Percentiles rank a stretch among this genome's conserved stretches.
phyloP scores from a whole-genome alignment of 2,113 vertebrate species.

The Hylia prasina region DNA sequence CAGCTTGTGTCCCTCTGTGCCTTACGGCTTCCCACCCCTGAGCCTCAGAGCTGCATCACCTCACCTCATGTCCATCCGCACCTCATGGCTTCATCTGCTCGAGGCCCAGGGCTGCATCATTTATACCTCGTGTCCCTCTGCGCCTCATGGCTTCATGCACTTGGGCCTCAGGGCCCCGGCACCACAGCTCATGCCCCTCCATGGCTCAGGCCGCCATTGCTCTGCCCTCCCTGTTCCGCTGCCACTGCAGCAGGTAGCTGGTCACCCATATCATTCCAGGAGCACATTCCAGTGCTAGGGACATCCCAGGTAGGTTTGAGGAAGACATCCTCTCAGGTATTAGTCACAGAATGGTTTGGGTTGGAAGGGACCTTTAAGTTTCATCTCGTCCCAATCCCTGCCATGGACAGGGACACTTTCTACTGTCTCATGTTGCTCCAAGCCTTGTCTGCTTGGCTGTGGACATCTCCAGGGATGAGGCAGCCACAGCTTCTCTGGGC shows the following conservation, averaged over 20 bases:
- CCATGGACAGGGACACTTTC: too few species aligned
- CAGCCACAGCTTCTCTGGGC: not conserved
- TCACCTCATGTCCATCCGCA: too few species aligned
- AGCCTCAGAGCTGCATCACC: too few species aligned
- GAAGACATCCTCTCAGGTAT: not conserved
- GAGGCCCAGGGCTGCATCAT: fast-evolving
- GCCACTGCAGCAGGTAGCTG: fast-evolving
- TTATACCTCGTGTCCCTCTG: fast-evolving
- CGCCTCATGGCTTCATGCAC: fast-evolving
- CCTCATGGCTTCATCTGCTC: fast-evolving
- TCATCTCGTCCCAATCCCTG: not conserved
- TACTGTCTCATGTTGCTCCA: not conserved
- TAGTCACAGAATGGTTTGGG: not conserved
- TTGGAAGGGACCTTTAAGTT: not conserved
- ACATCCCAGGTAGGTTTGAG: too few species aligned
- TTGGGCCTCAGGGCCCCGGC: fast-evolving
- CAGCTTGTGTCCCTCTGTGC: not conserved
- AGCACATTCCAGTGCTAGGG: fast-evolving
- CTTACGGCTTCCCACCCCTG: not conserved
- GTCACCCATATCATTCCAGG: too few species aligned
- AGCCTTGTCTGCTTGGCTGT: fast-evolving
- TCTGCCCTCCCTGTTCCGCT: fast-evolving
- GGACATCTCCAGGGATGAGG: not conserved
- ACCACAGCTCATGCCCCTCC: fast-evolving
- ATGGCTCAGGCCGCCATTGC: fast-evolving